Evolutionary conservation across 2,888 invertebrate species (phyloP), one percentile per base, ranked within the genome.

Genomic region (Mesochorus sp.): DNA sequence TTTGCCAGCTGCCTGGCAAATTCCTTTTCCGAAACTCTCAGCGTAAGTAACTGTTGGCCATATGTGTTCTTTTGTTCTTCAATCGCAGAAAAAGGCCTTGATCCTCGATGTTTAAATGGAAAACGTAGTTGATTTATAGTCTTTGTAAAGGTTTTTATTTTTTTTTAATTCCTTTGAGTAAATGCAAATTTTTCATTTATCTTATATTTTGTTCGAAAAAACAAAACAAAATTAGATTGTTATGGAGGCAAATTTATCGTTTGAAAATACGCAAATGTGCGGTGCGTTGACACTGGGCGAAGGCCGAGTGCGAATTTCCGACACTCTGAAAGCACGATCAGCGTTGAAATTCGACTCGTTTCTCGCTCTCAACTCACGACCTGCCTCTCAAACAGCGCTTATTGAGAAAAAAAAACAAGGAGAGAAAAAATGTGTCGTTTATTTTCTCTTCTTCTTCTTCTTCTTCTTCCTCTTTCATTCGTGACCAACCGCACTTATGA

Each of bases 11-110:
- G 78, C 74, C 47, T 42, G 53, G 57, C 66, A 37, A 74, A 78
- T 74, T 74, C 74, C 78, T 75, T 78, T 78, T 74, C 44, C 78
- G 70, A 70, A 78, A 37, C 55, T 39, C 55, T 12, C 39, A 51
- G 1, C 55, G 28, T 12, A n/a, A 3, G 2, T 49, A 24, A 68
- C 62, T 68, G 62, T 73, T 62, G 17, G 55, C 44, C 55, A 12
- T 26, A 49, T 59, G 49, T 57, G 61, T 68, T 75, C 75, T 75
- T 79, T 75, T 79, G 78, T 79, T 34, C 26, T 26, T 64, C 51
- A 53, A 10, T 75, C 19, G 42, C 71, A 51, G 44, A 57, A 61
- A 24, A 6, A 24, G 55, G n/a, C 34, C 57, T 57, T 47, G 68
- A 47, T 68, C 21, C 57, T 34, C 31, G 55, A 37, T 34, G 10